Base-by-base conservation (phyloP, 2,888 invertebrate genomes). In the Scaptomyza parva region DNA sequence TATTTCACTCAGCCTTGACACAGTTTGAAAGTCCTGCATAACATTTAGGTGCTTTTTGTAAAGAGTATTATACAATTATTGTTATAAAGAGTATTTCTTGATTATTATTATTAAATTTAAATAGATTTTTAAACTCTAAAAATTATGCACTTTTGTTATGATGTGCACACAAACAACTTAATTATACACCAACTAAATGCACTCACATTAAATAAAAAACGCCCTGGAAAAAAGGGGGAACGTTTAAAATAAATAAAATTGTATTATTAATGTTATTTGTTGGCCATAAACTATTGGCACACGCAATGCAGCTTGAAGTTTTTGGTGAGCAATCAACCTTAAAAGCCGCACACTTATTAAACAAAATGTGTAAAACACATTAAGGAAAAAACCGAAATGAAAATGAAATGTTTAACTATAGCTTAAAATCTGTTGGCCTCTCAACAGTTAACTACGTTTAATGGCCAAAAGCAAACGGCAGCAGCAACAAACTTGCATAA, bases 401-500 rank as follows among this genome's bases (percentile, higher is more conserved):
- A 11, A 24, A 2, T 14, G n/a, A n/a, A 17, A 26, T 37, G 9
- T 55, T 71, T 28, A 44, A 39, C 53, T 39, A 53, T 39, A 72
- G 52, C 57, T 17, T 43, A 60, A 72, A 76, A 30, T 47, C n/a
- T 18, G 28, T 58, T 61, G 76, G 52, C 76, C 66, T 61, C 72
- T 72, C 66, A 74, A 59, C 67, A 40, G 68, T 52, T 53, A 63
- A 61, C 61, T 63, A 51, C 61, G 61, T 77, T 78, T 71, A 64
- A 76, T 67, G 62, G 76, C 72, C 57, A 60, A 41, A 37, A 65
- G 41, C 33, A 71, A 76, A 51, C 45, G 50, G 60, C 64, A 63
- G 47, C 65, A 58, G 24, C 61, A 54, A 76, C 20, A 20, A 47
- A 30, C 86, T 82, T 82, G 80, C 88, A 87, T 87, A 82, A 82